Base-by-base conservation (phyloP, 2,888 invertebrate species). In the Acleris emargana region DNA sequence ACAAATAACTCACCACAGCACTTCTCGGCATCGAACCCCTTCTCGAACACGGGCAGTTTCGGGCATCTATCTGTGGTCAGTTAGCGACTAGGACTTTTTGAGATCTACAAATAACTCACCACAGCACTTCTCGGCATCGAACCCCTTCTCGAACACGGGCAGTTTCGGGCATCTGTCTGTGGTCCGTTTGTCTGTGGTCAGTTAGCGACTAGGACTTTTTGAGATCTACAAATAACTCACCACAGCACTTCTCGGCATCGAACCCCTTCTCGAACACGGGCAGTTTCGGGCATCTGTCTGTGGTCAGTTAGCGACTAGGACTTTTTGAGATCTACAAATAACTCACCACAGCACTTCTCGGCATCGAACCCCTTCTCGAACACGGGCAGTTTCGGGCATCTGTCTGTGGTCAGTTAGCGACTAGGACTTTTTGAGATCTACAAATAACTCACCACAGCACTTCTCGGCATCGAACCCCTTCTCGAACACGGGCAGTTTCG, bases 391-490 rank as follows among this genome's bases (percentile, higher is more conserved):
- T 11, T 0, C 0, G 87, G 85, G 17, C 88, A 88, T 3, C 17
- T 49, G 1, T 67, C 53, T 6, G 0, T 5, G 5, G 25, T 25
- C 5, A 25, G 5, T 25, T 25, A 25, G 25, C 6, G 25, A 25
- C 25, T 25, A 5, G 0, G 25, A 6, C 6, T 25, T 25, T 25
- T 25, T 25, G 25, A 25, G 1, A 76, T 7, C 20, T 32, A 7
- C 32, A 32, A 32, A 32, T 9, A 4, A 74, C 77, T 79, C 28
- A 86, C 86, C 78, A 51, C 87, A 87, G 58, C 86, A 86, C 13
- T 69, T 70, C 0, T 64, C 42, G 0, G 52, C 7, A 25, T 82
- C 76, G 64, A 83, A 81, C 0, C 69, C 0, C 0, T 71, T 38
- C 22, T 54, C 74, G 0, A 18, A 13, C 0, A 71, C 43, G 0